A percentile compares a stretch with the other conserved stretches of the same genome.
These are phyloP conservation scores for Pempheris klunzingeri DNA, from an alignment of 2,797 vertebrate genomes.

Conservation along the genomic window DNA sequence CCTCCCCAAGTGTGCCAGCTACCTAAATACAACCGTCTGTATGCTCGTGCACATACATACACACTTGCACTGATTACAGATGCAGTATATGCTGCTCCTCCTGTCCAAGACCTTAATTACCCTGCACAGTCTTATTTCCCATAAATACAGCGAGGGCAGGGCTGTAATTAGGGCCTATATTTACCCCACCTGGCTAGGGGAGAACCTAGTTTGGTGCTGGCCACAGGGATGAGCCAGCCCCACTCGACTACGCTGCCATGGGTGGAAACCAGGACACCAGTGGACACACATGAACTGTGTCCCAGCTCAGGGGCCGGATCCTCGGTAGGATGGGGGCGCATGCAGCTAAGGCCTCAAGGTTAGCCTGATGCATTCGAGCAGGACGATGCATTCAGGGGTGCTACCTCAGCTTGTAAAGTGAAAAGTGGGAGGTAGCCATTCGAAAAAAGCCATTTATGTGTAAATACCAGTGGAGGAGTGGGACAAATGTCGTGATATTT, in stretches of 20 bases:
- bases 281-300: slow-evolving; percentile 19
- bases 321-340: fast-evolving
- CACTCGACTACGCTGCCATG: slow-evolving; percentile 27
- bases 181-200: slow-evolving; percentile 79
- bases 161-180: slow-evolving; percentile 82
- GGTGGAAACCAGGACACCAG: slow-evolving; percentile 55
- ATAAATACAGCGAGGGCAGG: slow-evolving; percentile 77
- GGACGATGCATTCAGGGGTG: not conserved
- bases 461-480: not conserved
- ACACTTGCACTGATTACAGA: slow-evolving; percentile 78
- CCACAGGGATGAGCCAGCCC: slow-evolving; percentile 71
- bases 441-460: not conserved
- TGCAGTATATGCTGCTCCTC: slow-evolving; percentile 68
- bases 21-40: slow-evolving; percentile 62
- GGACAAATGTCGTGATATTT: not conserved
- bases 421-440: not conserved
- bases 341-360: too few relatives aligned
- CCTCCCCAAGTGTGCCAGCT: slow-evolving; percentile 44
- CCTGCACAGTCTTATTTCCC: slow-evolving; percentile 75
- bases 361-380: too few relatives aligned
- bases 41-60: slow-evolving; percentile 42
- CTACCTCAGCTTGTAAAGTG: not conserved
- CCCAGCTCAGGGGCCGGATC: not conserved
- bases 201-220: slow-evolving; percentile 51
- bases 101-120: slow-evolving; percentile 82